These are phyloP conservation scores for Pterostichus madidus DNA, from an alignment of 2,888 invertebrate genomes.

Conservation along the genomic window DNA sequence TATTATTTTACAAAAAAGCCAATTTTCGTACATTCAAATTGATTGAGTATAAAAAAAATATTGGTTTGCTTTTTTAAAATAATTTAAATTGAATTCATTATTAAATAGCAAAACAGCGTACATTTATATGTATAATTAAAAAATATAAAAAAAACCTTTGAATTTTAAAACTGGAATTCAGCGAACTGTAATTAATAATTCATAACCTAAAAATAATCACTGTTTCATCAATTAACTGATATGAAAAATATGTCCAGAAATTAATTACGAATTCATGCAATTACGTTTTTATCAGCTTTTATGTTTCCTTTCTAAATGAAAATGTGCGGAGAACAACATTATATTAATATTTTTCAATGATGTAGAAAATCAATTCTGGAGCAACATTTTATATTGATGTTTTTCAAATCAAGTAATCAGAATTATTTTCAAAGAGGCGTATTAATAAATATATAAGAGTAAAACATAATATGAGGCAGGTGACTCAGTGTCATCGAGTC, in stretches of 20 bases:
- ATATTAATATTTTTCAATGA: neutral
- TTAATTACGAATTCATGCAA: slow-evolving; percentile 26
- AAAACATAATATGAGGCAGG: no score
- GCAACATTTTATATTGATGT: no score
- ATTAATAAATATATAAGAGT: no score
- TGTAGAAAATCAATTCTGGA: neutral
- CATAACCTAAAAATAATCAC: slow-evolving; percentile 27
- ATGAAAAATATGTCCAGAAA: slow-evolving; percentile 13
- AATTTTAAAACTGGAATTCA: neutral
- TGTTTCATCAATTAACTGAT: slow-evolving; percentile 14
- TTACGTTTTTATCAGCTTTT: neutral
- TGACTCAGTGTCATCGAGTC: no score
- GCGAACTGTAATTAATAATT: slow-evolving; percentile 20
- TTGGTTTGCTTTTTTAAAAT: neutral
- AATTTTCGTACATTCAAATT: no score
- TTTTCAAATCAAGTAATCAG: no score
- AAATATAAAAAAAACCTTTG: slow-evolving; percentile 5
- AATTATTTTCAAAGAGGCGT: no score
- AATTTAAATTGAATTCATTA: slow-evolving; percentile 19
- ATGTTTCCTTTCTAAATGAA: neutral
- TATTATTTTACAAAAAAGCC: neutral
- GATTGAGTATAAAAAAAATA: neutral
- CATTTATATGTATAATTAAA: slow-evolving; percentile 12
- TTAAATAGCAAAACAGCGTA: neutral
- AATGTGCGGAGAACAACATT: neutral